Evolutionary conservation across 1,140 invertebrate species (phyloP).

Genomic region (Diuraphis noxia): DNA sequence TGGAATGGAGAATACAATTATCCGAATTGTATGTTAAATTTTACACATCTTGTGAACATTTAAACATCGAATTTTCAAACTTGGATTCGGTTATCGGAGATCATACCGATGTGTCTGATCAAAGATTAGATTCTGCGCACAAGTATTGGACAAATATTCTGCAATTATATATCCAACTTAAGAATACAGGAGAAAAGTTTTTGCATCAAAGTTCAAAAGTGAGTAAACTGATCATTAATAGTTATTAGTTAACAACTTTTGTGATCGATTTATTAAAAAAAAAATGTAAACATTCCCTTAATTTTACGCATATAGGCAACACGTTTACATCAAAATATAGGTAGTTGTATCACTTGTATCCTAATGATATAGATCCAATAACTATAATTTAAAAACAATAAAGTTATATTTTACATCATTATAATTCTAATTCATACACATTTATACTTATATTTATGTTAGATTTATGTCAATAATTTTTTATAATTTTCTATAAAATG

Average conservation of each 20-base stretch:
- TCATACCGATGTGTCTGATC: not conserved
- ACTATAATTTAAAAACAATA: not conserved
- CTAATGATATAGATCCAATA: not conserved
- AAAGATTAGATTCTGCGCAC: not conserved
- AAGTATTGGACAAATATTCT: conserved; percentile 43
- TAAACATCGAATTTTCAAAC: conserved; percentile 42
- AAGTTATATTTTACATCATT: not conserved
- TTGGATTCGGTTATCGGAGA: not conserved
- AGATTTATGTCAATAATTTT: not conserved
- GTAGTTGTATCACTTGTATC: not conserved
- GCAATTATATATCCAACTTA: conserved; percentile 35
- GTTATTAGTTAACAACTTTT: not conserved
- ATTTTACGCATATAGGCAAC: not conserved
- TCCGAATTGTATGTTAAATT: conserved; percentile 39
- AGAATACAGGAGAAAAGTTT: conserved; percentile 33
- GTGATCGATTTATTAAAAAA: not conserved
- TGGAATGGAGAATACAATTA: conserved; percentile 41
- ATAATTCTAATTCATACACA: too few relatives aligned
- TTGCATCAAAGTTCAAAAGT: conserved; percentile 44
- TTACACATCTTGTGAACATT: not conserved
- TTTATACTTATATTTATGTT: not conserved
- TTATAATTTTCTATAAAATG: not conserved
- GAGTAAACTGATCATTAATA: not conserved
- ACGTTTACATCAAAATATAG: not conserved
- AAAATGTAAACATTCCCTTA: not conserved